Evolutionary conservation across 2,113 vertebrate genomes (phyloP).

Genomic region (Herpailurus yagouaroundi): DNA sequence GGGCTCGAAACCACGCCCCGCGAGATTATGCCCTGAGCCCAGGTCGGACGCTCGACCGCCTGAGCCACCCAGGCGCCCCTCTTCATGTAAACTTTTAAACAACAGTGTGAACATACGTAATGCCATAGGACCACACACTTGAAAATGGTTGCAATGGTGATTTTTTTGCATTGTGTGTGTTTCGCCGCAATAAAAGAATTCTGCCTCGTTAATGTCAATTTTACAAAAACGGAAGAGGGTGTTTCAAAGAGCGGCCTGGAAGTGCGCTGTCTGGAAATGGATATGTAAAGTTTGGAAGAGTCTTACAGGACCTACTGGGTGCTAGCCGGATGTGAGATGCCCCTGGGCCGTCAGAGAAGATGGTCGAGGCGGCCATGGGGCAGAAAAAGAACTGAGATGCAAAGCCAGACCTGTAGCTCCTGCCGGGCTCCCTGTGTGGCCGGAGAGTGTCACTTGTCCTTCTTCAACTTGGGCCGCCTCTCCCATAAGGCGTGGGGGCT

Average conservation of each 20-base stretch:
- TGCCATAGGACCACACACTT: not conserved
- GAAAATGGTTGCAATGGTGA: not conserved
- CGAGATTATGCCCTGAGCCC: no score
- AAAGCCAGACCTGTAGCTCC: not conserved
- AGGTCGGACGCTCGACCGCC: no score
- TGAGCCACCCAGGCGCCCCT: no score
- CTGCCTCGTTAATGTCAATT: not conserved
- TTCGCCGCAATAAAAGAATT: not conserved
- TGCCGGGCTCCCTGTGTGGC: rapidly evolving
- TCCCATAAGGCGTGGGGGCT: not conserved
- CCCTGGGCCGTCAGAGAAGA: not conserved
- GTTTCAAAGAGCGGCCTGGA: not conserved
- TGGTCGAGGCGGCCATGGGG: not conserved
- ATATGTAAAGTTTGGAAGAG: not conserved
- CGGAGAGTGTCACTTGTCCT: not conserved
- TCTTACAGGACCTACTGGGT: not conserved
- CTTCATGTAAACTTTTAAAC: not conserved
- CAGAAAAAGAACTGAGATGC: not conserved
- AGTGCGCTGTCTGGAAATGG: not conserved
- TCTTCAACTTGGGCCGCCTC: not conserved
- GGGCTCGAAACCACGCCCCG: no score
- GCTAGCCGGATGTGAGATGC: not conserved
- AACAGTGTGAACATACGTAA: not conserved
- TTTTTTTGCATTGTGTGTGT: not conserved
- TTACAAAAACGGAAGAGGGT: not conserved